Evolutionary conservation across 2,888 invertebrate genomes (phyloP).

Genomic region (Noctua fimbriata): DNA sequence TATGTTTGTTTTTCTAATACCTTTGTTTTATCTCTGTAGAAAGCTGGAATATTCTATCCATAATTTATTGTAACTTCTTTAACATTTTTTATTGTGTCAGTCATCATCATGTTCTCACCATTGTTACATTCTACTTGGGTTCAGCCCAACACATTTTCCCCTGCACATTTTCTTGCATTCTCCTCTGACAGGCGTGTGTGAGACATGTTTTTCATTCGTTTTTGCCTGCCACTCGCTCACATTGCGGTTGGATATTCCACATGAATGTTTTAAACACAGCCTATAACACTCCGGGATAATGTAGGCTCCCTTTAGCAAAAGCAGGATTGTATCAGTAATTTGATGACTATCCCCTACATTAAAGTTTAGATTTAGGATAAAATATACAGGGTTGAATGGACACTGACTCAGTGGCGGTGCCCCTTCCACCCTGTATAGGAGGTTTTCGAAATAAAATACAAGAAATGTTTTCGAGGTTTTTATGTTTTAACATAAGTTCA

Average conservation of each 20-base stretch:
- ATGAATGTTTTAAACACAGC: background rate
- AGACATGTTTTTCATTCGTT: background rate
- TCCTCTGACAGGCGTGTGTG: too few relatives aligned
- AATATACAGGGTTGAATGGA: too few relatives aligned
- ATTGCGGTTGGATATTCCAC: background rate
- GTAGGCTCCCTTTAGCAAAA: background rate
- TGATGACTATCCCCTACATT: background rate
- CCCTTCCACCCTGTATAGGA: too few relatives aligned
- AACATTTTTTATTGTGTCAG: too few relatives aligned
- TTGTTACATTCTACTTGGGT: too few relatives aligned
- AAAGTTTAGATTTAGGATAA: too few relatives aligned
- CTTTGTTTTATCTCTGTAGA: background rate
- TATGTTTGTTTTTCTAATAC: background rate
- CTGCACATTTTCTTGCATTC: too few relatives aligned
- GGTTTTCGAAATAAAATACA: slow-evolving; percentile 76
- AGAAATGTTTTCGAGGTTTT: slow-evolving; percentile 83
- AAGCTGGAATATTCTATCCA: background rate
- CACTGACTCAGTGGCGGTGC: too few relatives aligned
- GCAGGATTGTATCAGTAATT: background rate
- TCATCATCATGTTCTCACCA: too few relatives aligned
- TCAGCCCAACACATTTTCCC: too few relatives aligned
- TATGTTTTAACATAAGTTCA: slow-evolving; percentile 89
- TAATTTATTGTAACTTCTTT: too few relatives aligned
- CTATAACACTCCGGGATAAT: background rate
- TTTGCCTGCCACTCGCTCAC: background rate